These are phyloP conservation scores for Thalassophryne amazonica DNA, from an alignment of 2,797 vertebrate species.

Conservation along the genomic window DNA sequence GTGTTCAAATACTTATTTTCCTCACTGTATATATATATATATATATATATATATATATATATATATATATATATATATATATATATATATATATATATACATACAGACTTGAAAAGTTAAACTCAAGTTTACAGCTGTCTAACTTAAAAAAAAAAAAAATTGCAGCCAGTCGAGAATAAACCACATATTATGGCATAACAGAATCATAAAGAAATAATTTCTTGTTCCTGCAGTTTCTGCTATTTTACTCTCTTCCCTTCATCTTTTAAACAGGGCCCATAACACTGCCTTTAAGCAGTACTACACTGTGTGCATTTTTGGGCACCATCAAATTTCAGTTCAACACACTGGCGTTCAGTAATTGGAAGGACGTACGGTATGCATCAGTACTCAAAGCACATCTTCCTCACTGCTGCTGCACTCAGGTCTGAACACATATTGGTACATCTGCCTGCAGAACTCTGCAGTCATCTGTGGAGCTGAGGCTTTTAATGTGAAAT, in stretches of 20 bases:
- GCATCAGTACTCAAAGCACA: constrained; percentile 50
- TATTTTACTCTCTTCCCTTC: constrained; percentile 18
- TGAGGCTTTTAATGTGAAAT: constrained; percentile 67
- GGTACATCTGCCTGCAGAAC: constrained; percentile 62
- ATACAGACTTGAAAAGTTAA: no score
- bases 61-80: no score
- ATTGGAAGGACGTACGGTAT: constrained; percentile 67
- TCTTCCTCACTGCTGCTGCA: constrained; percentile 52
- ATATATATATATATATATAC: no score
- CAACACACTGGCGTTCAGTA: constrained; percentile 50
- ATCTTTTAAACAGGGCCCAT: constrained; percentile 1
- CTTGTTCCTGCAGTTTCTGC: background rate
- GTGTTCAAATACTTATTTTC: no score
- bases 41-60: no score
- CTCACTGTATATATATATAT: no score
- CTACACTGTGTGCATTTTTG: constrained; percentile 5
- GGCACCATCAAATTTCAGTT: constrained; percentile 47
- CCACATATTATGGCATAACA: no score
- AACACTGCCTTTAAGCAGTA: constrained; percentile 12
- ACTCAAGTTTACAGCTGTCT: no score
- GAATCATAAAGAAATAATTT: no score
- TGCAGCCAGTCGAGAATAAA: no score
- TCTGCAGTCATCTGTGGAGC: constrained; percentile 41
- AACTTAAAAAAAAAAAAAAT: no score
- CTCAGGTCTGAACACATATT: constrained; percentile 67